Evolutionary conservation across 2,797 vertebrate genomes (phyloP).

Genomic region (Melopsittacus undulatus): DNA sequence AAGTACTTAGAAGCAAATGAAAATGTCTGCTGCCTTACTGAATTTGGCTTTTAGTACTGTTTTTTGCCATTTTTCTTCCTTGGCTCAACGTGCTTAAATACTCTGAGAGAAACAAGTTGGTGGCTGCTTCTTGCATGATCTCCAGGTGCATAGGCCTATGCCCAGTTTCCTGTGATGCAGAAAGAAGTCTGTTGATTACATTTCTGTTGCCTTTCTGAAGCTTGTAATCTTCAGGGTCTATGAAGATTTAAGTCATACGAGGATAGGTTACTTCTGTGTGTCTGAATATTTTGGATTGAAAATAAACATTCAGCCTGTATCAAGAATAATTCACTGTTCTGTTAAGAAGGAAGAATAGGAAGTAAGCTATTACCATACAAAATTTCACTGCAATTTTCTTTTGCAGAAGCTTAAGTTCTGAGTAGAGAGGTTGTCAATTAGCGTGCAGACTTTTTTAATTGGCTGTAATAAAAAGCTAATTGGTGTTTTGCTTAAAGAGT

Average conservation of each 20-base stretch:
- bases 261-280: neutral
- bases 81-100: neutral
- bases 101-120: neutral
- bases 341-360: constrained; percentile 45
- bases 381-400: constrained; percentile 60
- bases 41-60: neutral
- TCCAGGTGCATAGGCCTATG: constrained; percentile 9
- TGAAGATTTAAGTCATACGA: neutral
- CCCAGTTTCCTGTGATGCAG: neutral
- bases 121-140: neutral
- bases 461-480: constrained; percentile 77
- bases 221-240: neutral
- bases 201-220: constrained; percentile 38
- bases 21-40: neutral
- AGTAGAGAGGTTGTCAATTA: constrained; percentile 75
- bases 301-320: constrained; percentile 2
- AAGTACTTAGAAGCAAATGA: neutral
- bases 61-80: neutral
- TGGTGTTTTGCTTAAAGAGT: constrained; percentile 78
- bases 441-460: constrained; percentile 75
- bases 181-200: constrained; percentile 41
- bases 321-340: constrained; percentile 42
- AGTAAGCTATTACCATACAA: constrained; percentile 43
- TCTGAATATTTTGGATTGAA: constrained; percentile 32
- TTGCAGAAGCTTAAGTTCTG: constrained; percentile 66